phyloP scores from a whole-genome alignment of 2,888 invertebrate species.

The Dendrolimus pini region DNA sequence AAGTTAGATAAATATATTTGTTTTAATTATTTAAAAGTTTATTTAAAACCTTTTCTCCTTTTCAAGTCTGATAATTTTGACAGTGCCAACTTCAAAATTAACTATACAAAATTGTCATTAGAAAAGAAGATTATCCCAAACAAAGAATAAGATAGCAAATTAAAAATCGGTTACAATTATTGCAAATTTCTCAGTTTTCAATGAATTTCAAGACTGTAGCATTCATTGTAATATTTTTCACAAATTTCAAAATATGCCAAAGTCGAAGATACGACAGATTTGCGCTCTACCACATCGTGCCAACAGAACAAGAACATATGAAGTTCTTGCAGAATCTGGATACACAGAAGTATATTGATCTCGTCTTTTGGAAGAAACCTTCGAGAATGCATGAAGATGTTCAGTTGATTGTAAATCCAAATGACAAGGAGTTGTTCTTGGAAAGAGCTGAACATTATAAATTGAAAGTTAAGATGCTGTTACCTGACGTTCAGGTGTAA shows the following conservation, averaged over 20 bases:
- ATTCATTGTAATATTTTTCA: constrained; percentile 27
- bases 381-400: constrained; percentile 35
- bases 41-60: too few species aligned
- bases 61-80: too few species aligned
- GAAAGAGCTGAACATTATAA: constrained; percentile 41
- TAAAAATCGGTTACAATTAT: too few species aligned
- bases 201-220: constrained; percentile 36
- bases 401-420: constrained; percentile 40
- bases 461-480: constrained; percentile 21
- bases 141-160: too few species aligned
- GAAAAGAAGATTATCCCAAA: too few species aligned
- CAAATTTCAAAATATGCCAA: constrained; percentile 27
- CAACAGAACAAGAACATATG: constrained; percentile 35
- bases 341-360: constrained; percentile 37
- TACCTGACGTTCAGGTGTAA: constrained; percentile 42
- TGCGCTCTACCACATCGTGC: constrained; percentile 28
- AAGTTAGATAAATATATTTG: too few species aligned
- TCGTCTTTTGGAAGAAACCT: constrained; percentile 47
- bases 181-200: background rate
- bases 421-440: constrained; percentile 29
- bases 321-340: constrained; percentile 44
- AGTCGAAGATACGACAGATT: constrained; percentile 35
- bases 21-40: too few species aligned
- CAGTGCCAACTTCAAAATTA: constrained; percentile 3
- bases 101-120: too few species aligned